Evolutionary conservation across 1,140 invertebrate genomes (phyloP).

Genomic region (Hypothenemus hampei): DNA sequence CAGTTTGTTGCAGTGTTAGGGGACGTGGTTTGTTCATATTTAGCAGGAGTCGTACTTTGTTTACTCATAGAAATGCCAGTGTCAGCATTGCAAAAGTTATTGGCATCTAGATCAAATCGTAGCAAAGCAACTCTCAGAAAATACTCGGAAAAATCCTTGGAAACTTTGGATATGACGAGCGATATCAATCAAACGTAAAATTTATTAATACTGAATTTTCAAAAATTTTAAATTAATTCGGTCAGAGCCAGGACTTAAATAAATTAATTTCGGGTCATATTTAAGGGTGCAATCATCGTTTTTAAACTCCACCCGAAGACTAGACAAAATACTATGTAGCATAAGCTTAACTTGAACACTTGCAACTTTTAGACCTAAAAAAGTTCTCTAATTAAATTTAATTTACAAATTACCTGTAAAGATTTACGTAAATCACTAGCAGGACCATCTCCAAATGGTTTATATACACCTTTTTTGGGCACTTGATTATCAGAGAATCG

Average conservation of each 20-base stretch:
- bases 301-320: no score
- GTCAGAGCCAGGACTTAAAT: no score
- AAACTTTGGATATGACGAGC: constrained; percentile 6
- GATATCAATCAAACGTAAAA: no score
- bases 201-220: no score
- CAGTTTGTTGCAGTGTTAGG: constrained; percentile 25
- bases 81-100: constrained; percentile 34
- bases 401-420: no score
- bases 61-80: constrained; percentile 35
- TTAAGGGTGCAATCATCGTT: no score
- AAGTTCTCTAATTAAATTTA: no score
- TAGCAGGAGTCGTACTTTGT: constrained; percentile 30
- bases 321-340: no score
- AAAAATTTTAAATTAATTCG: no score
- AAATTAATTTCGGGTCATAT: no score
- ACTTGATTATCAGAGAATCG: constrained; percentile 30
- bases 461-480: constrained; percentile 13
- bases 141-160: constrained; percentile 16
- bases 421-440: constrained; percentile 19
- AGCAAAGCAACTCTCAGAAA: neutral
- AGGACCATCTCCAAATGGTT: constrained; percentile 22
- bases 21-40: constrained; percentile 27
- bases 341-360: no score
- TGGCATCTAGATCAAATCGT: neutral
- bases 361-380: no score